Percentiles rank a stretch among this genome's conserved stretches.
Evolutionary conservation across 2,113 vertebrate genomes (phyloP).

Genomic region (Himantopus leucocephalus): DNA sequence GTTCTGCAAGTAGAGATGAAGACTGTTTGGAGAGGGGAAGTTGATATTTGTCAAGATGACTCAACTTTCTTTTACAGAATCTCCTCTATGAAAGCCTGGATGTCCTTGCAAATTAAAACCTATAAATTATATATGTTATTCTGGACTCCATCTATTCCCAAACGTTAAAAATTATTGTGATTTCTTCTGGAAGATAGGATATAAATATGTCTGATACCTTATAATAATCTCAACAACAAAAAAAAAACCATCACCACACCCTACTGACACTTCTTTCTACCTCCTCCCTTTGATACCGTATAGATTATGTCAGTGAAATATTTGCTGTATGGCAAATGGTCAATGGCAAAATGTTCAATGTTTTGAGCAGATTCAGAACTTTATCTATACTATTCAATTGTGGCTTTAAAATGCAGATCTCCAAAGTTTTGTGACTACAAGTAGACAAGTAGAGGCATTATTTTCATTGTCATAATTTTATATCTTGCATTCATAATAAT

Average conservation of each 20-base stretch:
- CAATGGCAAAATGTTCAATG: neutral
- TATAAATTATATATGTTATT: neutral
- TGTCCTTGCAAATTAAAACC: neutral
- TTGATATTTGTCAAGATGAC: neutral
- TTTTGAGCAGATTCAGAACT: neutral
- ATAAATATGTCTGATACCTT: neutral
- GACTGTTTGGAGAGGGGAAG: neutral
- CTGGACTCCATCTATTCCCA: neutral
- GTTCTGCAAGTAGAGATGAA: neutral
- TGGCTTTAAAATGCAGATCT: neutral
- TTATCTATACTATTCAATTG: neutral
- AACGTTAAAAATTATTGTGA: neutral
- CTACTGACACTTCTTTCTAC: neutral
- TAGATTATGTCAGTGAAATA: neutral
- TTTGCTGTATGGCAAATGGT: neutral
- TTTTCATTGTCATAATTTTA: neutral
- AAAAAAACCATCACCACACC: neutral
- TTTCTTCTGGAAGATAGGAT: neutral
- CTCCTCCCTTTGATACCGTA: neutral
- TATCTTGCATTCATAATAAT: neutral
- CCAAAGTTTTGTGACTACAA: neutral
- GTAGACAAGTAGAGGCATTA: neutral
- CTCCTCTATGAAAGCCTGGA: neutral
- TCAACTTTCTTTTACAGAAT: neutral
- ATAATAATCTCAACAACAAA: neutral